A percentile compares a stretch with the other conserved stretches of the same genome.
Evolutionary conservation across 1,140 invertebrate species (phyloP).

Genomic region (Potamilus streckersoni): DNA sequence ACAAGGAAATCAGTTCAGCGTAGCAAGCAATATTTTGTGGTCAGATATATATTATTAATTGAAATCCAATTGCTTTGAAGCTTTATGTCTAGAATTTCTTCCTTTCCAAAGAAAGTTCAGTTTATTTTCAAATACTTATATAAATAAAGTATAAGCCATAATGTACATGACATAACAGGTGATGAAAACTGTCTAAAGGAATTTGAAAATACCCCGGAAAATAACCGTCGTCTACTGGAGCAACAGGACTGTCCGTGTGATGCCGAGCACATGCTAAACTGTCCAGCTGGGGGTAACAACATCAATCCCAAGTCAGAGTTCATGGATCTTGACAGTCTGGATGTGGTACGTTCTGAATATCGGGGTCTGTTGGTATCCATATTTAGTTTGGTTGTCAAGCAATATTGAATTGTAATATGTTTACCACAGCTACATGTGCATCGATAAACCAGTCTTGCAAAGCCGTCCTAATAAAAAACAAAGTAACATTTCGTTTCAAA

Average conservation of each 20-base stretch:
- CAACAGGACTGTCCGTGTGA: slow-evolving; percentile 97
- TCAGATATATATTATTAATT: too few species aligned
- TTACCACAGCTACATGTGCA: neutral
- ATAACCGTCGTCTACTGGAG: slow-evolving; percentile 85
- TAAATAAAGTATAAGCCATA: too few species aligned
- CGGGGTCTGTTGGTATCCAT: slow-evolving; percentile 31
- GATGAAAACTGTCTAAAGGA: slow-evolving; percentile 90
- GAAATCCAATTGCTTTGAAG: too few species aligned
- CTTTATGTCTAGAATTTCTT: too few species aligned
- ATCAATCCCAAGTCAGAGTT: slow-evolving; percentile 49
- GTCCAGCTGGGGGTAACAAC: slow-evolving; percentile 70
- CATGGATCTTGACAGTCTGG: slow-evolving; percentile 15
- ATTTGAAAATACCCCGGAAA: slow-evolving; percentile 96
- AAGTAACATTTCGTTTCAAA: neutral
- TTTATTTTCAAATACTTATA: too few species aligned
- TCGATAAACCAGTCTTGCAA: neutral
- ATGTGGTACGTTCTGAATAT: slow-evolving; percentile 33
- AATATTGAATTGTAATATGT: neutral
- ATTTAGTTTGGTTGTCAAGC: slow-evolving; percentile 12
- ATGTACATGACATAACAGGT: slow-evolving; percentile 64
- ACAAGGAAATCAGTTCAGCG: too few species aligned
- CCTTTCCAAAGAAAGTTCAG: too few species aligned
- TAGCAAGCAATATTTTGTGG: too few species aligned
- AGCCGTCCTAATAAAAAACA: neutral
- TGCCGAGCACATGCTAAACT: slow-evolving; percentile 98